Percentiles rank a stretch among this genome's conserved stretches.
Conservation (phyloP, 2,797 vertebrate species). For the Chanos chanos region DNA sequence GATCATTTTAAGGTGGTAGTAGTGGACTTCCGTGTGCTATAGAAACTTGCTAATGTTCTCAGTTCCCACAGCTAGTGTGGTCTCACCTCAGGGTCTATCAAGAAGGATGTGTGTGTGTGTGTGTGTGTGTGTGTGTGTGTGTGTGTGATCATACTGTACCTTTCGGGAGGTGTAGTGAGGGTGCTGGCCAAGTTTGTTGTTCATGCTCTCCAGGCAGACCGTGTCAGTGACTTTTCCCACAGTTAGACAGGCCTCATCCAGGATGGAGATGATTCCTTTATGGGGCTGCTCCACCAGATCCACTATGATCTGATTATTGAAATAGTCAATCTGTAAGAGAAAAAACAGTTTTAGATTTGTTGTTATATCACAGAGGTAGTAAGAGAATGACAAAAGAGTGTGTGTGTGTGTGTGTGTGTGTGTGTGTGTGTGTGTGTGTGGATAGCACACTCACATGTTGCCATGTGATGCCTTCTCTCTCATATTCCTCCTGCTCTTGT, state of each 20-base stretch:
- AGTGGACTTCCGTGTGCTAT: too few species aligned
- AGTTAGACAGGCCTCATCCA: conserved; percentile 86
- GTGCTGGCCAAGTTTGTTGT: conserved; percentile 79
- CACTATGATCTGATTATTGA: conserved; percentile 90
- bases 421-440: background rate
- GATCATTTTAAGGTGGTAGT: too few species aligned
- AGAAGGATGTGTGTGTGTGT: background rate
- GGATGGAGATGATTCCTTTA: conserved; percentile 82
- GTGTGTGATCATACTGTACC: conserved; percentile 56
- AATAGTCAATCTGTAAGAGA: conserved; percentile 81
- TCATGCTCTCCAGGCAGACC: conserved; percentile 84
- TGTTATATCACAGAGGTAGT: background rate
- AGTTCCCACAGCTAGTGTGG: too few species aligned
- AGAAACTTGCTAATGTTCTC: too few species aligned
- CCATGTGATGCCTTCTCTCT: conserved; percentile 87
- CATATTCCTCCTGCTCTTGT: conserved; percentile 87
- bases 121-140: background rate
- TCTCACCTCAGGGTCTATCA: too few species aligned
- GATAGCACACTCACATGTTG: conserved; percentile 72
- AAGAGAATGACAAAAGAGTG: background rate
- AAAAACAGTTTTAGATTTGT: background rate
- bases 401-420: background rate
- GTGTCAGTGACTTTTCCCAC: conserved; percentile 83
- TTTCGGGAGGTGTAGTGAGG: conserved; percentile 89
- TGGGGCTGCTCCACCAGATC: conserved; percentile 87